Conservation (phyloP, 2,113 vertebrate species). For the Tychaedon coryphoeus region DNA sequence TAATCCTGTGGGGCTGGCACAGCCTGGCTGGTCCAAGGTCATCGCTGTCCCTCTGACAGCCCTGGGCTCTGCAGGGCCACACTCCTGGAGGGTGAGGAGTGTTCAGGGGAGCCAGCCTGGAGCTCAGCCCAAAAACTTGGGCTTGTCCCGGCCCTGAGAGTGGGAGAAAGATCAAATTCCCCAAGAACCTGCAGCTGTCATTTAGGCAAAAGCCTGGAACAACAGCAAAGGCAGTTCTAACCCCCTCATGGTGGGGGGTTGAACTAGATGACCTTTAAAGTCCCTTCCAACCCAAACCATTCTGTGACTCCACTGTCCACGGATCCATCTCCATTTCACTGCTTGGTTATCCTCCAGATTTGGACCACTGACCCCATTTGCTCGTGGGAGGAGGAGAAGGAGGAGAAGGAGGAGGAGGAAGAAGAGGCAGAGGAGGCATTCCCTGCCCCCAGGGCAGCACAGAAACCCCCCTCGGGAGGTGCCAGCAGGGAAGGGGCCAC, state of each 20-base stretch:
- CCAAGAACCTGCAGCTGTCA: background rate
- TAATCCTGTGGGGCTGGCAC: background rate
- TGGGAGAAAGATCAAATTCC: background rate
- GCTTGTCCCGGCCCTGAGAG: fast-evolving
- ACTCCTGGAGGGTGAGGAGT: background rate
- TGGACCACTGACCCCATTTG: background rate
- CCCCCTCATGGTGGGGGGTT: fast-evolving
- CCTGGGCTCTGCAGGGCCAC: background rate
- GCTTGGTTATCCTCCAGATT: fast-evolving
- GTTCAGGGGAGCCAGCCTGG: background rate
- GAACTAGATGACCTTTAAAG: background rate
- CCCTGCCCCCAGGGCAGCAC: background rate
- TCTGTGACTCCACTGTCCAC: background rate
- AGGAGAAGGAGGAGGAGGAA: background rate
- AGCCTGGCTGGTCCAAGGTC: background rate
- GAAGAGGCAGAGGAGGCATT: background rate
- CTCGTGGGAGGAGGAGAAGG: background rate
- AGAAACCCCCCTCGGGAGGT: background rate
- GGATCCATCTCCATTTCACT: fast-evolving
- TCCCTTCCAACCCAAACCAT: background rate
- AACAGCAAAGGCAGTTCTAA: background rate
- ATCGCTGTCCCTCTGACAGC: fast-evolving
- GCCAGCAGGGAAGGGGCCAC: fast-evolving
- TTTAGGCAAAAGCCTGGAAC: background rate
- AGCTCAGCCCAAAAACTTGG: background rate